A percentile compares a stretch with the other conserved stretches of the same genome.
phyloP scores from a whole-genome alignment of 1,140 invertebrate species.

The Apis florea region DNA sequence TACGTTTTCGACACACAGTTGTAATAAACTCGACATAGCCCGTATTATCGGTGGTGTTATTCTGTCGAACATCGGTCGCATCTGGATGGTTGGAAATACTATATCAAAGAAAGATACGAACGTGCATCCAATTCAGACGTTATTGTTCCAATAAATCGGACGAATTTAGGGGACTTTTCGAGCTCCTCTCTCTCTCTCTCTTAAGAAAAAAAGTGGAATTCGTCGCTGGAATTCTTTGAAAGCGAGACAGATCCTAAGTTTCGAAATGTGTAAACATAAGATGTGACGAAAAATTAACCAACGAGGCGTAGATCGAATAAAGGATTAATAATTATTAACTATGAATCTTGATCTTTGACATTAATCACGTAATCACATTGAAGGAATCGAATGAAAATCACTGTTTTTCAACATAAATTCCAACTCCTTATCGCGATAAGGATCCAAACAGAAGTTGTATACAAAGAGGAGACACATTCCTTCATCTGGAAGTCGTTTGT shows the following conservation, averaged over 20 bases:
- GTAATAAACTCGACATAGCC: neutral
- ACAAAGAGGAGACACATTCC: slow-evolving; percentile 16
- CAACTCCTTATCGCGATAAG: neutral
- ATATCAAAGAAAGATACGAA: slow-evolving; percentile 16
- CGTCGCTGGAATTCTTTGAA: neutral
- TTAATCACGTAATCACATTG: neutral
- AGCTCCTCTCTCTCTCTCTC: too few species aligned
- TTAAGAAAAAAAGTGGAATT: neutral
- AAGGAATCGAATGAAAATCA: too few species aligned
- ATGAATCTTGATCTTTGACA: too few species aligned
- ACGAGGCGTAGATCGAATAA: neutral
- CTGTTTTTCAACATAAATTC: neutral
- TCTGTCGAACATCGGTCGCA: slow-evolving; percentile 24
- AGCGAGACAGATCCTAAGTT: neutral
- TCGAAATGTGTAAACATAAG: neutral
- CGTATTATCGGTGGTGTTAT: neutral
- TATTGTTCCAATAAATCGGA: slow-evolving; percentile 61
- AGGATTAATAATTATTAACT: neutral
- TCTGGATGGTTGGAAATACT: slow-evolving; percentile 6
- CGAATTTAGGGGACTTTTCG: slow-evolving; percentile 40
- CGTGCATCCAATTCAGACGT: slow-evolving; percentile 9
- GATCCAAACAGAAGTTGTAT: neutral
- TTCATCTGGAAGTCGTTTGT: slow-evolving; percentile 45
- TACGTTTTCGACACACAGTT: neutral
- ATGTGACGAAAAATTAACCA: neutral